Conservation (phyloP, 2,113 vertebrate genomes). For the Protobothrops mucrosquamatus region DNA sequence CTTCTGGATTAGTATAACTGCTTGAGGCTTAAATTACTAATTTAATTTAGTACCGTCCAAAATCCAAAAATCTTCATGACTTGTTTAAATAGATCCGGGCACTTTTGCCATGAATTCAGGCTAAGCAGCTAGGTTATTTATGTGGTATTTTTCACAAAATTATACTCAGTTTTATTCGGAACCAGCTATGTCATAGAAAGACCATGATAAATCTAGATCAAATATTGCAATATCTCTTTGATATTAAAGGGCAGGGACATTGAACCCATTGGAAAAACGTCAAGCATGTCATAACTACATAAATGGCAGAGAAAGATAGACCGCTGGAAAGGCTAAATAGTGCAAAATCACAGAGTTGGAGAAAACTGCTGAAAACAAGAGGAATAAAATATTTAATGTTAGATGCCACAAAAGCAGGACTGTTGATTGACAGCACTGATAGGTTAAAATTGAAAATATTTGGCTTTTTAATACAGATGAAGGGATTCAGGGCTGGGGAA, state of each 20-base stretch:
- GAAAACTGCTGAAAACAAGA: background rate
- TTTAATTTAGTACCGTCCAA: background rate
- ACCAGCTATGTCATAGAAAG: background rate
- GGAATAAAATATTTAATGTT: background rate
- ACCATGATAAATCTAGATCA: background rate
- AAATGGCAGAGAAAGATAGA: background rate
- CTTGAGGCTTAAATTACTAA: background rate
- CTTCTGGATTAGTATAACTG: background rate
- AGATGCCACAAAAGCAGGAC: background rate
- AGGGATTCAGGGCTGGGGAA: background rate
- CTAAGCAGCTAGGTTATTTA: background rate
- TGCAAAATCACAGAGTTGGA: background rate
- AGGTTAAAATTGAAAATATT: background rate
- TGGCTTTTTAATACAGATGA: background rate
- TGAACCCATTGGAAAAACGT: background rate
- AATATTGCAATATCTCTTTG: background rate
- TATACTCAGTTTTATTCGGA: background rate
- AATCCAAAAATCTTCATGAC: background rate
- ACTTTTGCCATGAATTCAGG: background rate
- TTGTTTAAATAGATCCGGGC: background rate
- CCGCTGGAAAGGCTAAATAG: background rate
- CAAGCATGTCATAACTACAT: background rate
- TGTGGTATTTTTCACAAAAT: background rate
- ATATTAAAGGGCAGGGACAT: background rate
- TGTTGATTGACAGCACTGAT: background rate